Base-by-base conservation (phyloP, 2,113 vertebrate species). In the Cephalopterus ornatus region DNA sequence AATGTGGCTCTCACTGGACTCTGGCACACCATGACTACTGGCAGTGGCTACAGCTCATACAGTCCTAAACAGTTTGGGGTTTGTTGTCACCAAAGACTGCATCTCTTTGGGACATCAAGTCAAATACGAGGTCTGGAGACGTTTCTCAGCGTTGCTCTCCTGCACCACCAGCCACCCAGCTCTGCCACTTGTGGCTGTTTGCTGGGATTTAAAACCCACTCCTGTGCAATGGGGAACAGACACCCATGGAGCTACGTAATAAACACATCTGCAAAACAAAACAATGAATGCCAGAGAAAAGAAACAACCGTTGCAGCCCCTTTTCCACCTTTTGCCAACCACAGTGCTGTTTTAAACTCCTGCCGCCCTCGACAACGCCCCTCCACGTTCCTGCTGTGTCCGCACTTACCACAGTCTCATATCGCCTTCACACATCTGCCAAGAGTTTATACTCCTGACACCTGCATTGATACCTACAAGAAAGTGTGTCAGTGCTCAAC, bases 331-430 rank as follows among this genome's bases (percentile, higher is more conserved):
- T 59, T 28, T 8, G 6, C 20, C 63, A 77, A 11, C 14, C 3
- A 28, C 47, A 85, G n/a, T 1, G 0, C 14, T 2, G 10, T 16
- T 16, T 1, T 2, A 47, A 49, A 15, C 24, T 75, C 62, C 52
- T 15, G n/a, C n/a, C 1, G 1, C 61, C 19, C 28, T 63, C 2
- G 0, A 11, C 14, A 5, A 17, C 0, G 5, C 30, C 44, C n/a
- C 47, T 52, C 56, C 35, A 1, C 0, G 8, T 12, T 37, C 63
- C 52, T 7, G 2, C 20, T 21, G 14, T 0, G 0, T 2, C 61
- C 1, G 0, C 7, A 16, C 30, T 24, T 26, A 8, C 58, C 63
- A 39, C 0, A 0, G 47, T n/a, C 16, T 50, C 39, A 1, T 1
- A 41, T 14, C 18, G 6, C 1, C 58, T 17, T 27, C 83, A 7